phyloP scores from a whole-genome alignment of 2,888 invertebrate genomes.

The Lordiphosa andalusiaca region DNA sequence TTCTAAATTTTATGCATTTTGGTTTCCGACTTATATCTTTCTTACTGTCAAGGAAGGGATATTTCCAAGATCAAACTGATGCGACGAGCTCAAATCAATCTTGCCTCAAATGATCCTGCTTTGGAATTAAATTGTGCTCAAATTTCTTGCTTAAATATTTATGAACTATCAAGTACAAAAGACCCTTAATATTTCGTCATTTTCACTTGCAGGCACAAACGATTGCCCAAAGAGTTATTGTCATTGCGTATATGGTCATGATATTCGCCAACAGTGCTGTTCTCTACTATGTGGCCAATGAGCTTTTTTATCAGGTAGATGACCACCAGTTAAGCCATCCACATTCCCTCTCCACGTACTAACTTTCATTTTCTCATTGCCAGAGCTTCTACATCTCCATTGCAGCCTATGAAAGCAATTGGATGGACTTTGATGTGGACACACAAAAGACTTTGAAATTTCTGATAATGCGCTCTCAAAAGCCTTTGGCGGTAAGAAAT shows the following conservation, averaged over 20 bases:
- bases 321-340: neutral
- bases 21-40: no score
- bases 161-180: no score
- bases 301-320: slow-evolving; percentile 64
- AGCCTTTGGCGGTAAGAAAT: slow-evolving; percentile 60
- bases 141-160: no score
- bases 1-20: no score
- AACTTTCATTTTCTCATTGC: neutral
- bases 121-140: no score
- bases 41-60: no score
- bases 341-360: no score
- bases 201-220: slow-evolving; percentile 53
- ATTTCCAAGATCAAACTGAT: no score
- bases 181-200: no score
- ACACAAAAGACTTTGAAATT: slow-evolving; percentile 64
- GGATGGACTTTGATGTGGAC: slow-evolving; percentile 66
- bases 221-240: slow-evolving; percentile 59
- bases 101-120: no score
- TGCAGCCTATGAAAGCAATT: slow-evolving; percentile 70
- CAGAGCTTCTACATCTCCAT: slow-evolving; percentile 65
- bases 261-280: slow-evolving; percentile 69
- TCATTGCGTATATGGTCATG: slow-evolving; percentile 67
- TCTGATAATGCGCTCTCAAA: slow-evolving; percentile 70
- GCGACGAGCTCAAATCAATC: no score
- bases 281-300: slow-evolving; percentile 72